These are phyloP conservation scores for Psephotus haematonotus DNA, from an alignment of 2,113 vertebrate genomes.

Conservation along the genomic window DNA sequence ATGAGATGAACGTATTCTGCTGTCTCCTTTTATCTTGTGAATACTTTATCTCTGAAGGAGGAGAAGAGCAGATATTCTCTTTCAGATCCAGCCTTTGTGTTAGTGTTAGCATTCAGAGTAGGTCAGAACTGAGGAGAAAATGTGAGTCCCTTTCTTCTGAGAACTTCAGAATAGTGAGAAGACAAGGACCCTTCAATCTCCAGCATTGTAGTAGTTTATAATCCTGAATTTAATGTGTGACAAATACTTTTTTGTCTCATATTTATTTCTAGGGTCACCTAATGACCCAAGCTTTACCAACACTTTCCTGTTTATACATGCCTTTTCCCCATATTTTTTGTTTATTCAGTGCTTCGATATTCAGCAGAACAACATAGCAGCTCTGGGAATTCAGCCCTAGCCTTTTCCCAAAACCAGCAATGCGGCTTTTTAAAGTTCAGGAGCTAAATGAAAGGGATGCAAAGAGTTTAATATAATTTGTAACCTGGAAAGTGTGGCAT, in stretches of 20 bases:
- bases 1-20: constrained; percentile 43
- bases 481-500: background rate
- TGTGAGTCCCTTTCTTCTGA: background rate
- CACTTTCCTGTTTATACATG: background rate
- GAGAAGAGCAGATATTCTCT: constrained; percentile 34
- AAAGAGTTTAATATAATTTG: background rate
- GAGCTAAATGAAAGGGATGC: background rate
- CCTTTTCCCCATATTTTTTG: background rate
- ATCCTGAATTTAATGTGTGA: background rate
- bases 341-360: background rate
- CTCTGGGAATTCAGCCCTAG: background rate
- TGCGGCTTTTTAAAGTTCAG: background rate
- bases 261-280: background rate
- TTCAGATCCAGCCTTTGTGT: constrained; percentile 4
- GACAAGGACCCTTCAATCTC: background rate
- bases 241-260: background rate
- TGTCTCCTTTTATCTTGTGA: constrained; percentile 60
- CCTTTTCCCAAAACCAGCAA: background rate
- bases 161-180: background rate
- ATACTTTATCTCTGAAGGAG: constrained; percentile 36
- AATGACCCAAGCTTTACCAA: background rate
- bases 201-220: background rate
- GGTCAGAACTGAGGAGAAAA: background rate
- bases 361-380: background rate
- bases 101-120: background rate